These are phyloP conservation scores for Plotosus lineatus DNA, from an alignment of 2,113 vertebrate species.

Conservation along the genomic window DNA sequence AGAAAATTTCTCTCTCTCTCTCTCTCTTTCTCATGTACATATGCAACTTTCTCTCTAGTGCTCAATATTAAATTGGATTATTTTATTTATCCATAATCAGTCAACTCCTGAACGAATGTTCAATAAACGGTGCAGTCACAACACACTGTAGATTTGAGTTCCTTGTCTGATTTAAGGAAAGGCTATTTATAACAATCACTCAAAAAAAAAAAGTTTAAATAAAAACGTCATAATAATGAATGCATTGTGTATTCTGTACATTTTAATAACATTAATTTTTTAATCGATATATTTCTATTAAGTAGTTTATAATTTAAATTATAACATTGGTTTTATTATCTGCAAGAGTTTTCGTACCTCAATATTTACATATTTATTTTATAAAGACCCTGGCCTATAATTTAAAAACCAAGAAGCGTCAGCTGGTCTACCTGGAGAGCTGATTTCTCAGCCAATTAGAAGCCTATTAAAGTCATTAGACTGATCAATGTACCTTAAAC, in stretches of 20 bases:
- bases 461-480: constrained; percentile 98
- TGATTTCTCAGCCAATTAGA: constrained; percentile 92
- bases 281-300: background rate
- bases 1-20: too few relatives aligned
- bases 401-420: constrained; percentile 66
- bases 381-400: background rate
- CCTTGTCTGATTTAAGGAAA: background rate
- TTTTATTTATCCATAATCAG: constrained; percentile 10
- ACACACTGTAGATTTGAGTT: background rate
- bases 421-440: constrained; percentile 74
- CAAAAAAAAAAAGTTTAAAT: background rate
- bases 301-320: background rate
- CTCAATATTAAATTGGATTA: background rate
- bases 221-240: background rate
- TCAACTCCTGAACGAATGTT: background rate
- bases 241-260: background rate
- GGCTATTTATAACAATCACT: background rate
- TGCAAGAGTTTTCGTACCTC: background rate
- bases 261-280: background rate
- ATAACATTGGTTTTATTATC: background rate
- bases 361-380: background rate
- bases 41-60: constrained; percentile 25
- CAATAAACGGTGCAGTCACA: background rate
- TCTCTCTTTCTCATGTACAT: constrained; percentile 36
- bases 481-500: constrained; percentile 99